Percentiles rank a stretch among this genome's conserved stretches.
phyloP scores from a whole-genome alignment of 2,888 invertebrate genomes.

The Belgica antarctica region DNA sequence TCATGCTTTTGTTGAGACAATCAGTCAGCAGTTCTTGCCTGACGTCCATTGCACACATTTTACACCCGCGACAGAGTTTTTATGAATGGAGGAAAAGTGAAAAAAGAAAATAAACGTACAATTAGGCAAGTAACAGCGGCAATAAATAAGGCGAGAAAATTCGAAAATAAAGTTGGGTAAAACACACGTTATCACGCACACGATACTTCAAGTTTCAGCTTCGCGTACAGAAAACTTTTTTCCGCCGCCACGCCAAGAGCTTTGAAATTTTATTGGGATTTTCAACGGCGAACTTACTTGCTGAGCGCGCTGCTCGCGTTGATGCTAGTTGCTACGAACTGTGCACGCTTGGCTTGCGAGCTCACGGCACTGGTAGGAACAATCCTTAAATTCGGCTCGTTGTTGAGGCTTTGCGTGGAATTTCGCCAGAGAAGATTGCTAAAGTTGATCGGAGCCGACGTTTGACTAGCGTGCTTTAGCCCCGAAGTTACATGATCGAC shows the following conservation, averaged over 20 bases:
- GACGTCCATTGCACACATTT: not conserved
- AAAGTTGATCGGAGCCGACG: not conserved
- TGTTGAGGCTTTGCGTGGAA: conserved; percentile 10
- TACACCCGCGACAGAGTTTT: not conserved
- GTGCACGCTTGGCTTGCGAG: conserved; percentile 35
- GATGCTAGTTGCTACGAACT: conserved; percentile 19
- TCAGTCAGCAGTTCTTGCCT: conserved; percentile 23
- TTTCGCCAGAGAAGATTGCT: conserved; percentile 31
- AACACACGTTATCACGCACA: conserved; percentile 36
- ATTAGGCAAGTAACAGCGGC: not conserved
- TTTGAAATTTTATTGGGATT: conserved; percentile 27
- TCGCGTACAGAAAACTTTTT: conserved; percentile 12
- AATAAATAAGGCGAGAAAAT: conserved; percentile 15
- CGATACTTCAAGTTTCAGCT: not conserved
- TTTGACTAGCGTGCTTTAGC: conserved; percentile 8
- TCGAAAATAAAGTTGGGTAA: not conserved
- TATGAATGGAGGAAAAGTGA: conserved; percentile 35
- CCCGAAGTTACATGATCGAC: conserved; percentile 41
- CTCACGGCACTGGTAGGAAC: conserved; percentile 16
- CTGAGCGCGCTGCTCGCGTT: conserved; percentile 8
- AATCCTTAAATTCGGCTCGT: conserved; percentile 27
- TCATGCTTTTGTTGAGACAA: conserved; percentile 31
- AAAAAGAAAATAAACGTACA: conserved; percentile 25
- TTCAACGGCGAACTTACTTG: conserved; percentile 25
- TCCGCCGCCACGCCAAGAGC: not conserved